Evolutionary conservation across 2,888 invertebrate species (phyloP), one percentile per base, ranked within the genome.

Genomic region (Sclerodermus sp.): DNA sequence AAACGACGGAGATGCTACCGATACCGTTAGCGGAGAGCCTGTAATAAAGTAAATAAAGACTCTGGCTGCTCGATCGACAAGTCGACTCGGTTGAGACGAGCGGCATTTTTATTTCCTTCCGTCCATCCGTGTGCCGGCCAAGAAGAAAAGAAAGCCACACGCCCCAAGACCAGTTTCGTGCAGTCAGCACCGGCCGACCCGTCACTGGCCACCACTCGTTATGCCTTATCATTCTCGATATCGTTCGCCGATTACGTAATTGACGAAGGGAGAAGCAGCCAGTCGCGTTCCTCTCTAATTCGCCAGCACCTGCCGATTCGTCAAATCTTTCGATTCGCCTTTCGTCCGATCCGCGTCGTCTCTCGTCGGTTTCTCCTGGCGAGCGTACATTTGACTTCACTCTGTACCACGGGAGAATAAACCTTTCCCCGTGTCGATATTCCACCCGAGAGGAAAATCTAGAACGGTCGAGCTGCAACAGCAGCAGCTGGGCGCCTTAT

Each of bases 1-100:
- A 38, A 15, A 23, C 48, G 54, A 53, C 53, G 56, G 58, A 61
- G 66, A 66, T 66, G 66, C 53, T 58, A 63, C 60, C 67, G 69
- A 73, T 74, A 73, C 76, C 76, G 77, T 76, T 77, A 75, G 55
- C 60, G 53, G 60, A 23, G n/a, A 57, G 64, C 62, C 70, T 74
- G 64, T 73, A 74, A 76, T 76, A 76, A 76, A 75, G 71, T 76
- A 76, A 77, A 77, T 76, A 76, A 76, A 74, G 67, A 70, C 8
- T 23, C 23, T 23, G n/a, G n/a, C 23, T 23, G 66, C 63, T 67
- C 62, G 66, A 57, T 51, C 63, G 58, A 60, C 60, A 54, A 63
- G 53, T 61, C 57, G 58, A 66, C 58, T 62, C 55, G 58, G 60
- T 58, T 55, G 57, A 52, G 57, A 51, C 53, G 48, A 39, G 55